These are phyloP conservation scores for Pediacus dermestoides DNA, from an alignment of 2,888 invertebrate genomes.

Conservation along the genomic window DNA sequence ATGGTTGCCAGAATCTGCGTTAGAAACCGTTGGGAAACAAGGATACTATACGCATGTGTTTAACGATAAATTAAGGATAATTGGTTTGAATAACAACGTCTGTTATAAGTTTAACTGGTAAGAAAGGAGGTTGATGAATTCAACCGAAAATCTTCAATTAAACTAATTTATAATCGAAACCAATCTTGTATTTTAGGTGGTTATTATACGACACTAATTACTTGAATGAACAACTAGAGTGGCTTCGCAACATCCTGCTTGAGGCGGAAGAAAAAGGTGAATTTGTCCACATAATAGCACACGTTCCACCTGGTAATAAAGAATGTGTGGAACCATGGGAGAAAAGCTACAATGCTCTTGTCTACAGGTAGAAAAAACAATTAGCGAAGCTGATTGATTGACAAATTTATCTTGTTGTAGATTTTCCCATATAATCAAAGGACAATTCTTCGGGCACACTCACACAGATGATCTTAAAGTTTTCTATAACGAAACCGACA, in stretches of 20 bases:
- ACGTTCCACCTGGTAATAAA: conserved; percentile 73
- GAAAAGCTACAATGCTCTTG: conserved; percentile 62
- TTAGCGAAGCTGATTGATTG: conserved; percentile 45
- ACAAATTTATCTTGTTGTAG: conserved; percentile 45
- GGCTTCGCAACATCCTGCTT: conserved; percentile 58
- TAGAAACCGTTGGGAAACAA: conserved; percentile 58
- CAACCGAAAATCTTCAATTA: not conserved
- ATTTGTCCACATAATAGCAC: conserved; percentile 77
- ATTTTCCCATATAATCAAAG: conserved; percentile 70
- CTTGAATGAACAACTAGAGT: conserved; percentile 72
- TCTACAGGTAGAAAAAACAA: conserved; percentile 70
- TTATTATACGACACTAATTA: conserved; percentile 58
- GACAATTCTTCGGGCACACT: conserved; percentile 81
- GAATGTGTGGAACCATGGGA: conserved; percentile 69
- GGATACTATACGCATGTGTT: conserved; percentile 72
- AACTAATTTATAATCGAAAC: too few relatives aligned
- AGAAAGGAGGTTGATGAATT: conserved; percentile 27
- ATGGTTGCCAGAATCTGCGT: conserved; percentile 64
- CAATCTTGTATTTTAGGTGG: conserved; percentile 42
- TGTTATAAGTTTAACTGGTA: conserved; percentile 72
- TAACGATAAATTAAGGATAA: conserved; percentile 64
- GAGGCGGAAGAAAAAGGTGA: conserved; percentile 60
- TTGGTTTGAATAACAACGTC: conserved; percentile 77
- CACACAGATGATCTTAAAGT: conserved; percentile 74
- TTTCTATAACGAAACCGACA: conserved; percentile 58